phyloP scores from a whole-genome alignment of 2,113 vertebrate species.

The Thryonomys swinderianus region DNA sequence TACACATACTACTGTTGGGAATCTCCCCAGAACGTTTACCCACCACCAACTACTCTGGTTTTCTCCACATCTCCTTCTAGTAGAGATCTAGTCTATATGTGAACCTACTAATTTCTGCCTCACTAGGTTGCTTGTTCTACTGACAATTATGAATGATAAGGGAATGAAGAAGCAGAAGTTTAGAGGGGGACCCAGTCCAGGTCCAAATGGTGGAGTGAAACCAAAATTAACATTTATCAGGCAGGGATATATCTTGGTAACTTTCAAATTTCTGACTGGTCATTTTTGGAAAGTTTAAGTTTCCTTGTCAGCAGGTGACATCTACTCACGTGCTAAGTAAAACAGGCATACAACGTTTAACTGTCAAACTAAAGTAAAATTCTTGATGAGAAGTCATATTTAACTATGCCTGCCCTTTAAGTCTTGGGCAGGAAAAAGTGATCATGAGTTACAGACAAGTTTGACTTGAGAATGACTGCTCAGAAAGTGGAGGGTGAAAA shows the following conservation, averaged over 20 bases:
- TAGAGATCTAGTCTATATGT: background rate
- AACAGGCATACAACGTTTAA: background rate
- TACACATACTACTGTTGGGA: background rate
- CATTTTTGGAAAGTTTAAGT: background rate
- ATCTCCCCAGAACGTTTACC: background rate
- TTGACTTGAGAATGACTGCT: constrained; percentile 21
- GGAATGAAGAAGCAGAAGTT: background rate
- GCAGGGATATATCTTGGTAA: background rate
- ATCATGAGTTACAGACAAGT: background rate
- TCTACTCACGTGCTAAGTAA: background rate
- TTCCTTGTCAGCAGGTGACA: background rate
- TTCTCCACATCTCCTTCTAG: constrained; percentile 49
- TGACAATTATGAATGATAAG: background rate
- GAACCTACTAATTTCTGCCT: background rate
- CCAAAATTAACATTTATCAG: background rate
- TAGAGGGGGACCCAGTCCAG: background rate
- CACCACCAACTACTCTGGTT: background rate
- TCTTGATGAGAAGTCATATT: constrained; percentile 21
- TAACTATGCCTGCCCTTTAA: background rate
- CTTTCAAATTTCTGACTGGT: constrained; percentile 6
- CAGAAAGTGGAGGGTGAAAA: background rate
- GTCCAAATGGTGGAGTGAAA: constrained; percentile 3
- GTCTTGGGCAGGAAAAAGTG: background rate
- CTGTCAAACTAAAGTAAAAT: constrained; percentile 32
- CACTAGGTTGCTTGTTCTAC: background rate